Evolutionary conservation across 1,140 invertebrate genomes (phyloP).

Genomic region (Aphelenchoides fujianensis): DNA sequence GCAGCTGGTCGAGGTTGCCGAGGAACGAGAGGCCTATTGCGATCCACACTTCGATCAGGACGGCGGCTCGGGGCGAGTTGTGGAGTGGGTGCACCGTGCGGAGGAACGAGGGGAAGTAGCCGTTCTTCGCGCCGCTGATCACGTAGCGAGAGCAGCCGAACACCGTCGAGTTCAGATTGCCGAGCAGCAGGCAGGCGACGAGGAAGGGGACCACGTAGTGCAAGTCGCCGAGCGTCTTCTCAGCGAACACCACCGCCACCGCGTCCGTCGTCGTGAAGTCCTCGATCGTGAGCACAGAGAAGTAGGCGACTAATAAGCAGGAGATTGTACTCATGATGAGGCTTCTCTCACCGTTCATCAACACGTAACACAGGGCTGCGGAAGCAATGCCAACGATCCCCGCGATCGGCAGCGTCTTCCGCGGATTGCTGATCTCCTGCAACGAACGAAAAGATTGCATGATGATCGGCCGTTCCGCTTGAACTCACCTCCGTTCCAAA

Average conservation of each 20-base stretch:
- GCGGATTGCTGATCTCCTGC: constrained; percentile 52
- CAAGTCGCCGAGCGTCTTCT: constrained; percentile 41
- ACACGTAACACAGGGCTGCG: constrained; percentile 42
- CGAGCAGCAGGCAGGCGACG: constrained; percentile 49
- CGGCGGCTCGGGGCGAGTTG: constrained; percentile 44
- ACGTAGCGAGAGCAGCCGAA: constrained; percentile 51
- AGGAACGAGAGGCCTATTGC: constrained; percentile 49
- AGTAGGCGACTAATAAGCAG: too few relatives aligned
- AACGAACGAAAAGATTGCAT: too few relatives aligned
- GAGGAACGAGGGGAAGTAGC: constrained; percentile 42
- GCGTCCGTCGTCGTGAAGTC: background rate
- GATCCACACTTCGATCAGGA: constrained; percentile 47
- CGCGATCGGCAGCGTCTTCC: constrained; percentile 46
- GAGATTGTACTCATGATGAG: too few relatives aligned
- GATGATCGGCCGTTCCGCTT: too few relatives aligned
- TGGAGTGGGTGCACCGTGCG: constrained; percentile 36
- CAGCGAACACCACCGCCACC: background rate
- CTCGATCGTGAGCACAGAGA: constrained; percentile 45
- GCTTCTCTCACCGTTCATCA: too few relatives aligned
- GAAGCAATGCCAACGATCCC: constrained; percentile 45
- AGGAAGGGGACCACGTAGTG: constrained; percentile 51
- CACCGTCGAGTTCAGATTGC: constrained; percentile 54
- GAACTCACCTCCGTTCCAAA: too few relatives aligned
- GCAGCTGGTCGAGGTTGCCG: constrained; percentile 55
- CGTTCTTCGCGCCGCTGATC: constrained; percentile 43